Conservation (phyloP, 2,797 vertebrate species). For the Chromobotia macracanthus region DNA sequence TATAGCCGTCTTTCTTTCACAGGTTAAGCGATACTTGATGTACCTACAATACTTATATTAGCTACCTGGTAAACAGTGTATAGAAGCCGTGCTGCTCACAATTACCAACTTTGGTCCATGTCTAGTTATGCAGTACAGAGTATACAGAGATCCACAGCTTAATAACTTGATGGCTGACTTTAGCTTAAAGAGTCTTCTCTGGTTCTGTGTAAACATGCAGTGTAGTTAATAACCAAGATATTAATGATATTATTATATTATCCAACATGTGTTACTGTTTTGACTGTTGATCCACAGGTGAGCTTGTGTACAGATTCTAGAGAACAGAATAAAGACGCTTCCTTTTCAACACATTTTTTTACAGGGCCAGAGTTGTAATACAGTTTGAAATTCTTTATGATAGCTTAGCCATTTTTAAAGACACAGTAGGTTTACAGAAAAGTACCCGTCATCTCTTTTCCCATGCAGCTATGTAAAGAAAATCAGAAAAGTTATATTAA, state of each 20-base stretch:
- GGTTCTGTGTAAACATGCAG: constrained; percentile 36
- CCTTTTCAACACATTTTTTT: neutral
- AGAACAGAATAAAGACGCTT: constrained; percentile 21
- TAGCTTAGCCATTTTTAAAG: neutral
- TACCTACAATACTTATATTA: constrained; percentile 44
- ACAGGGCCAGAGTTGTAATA: constrained; percentile 17
- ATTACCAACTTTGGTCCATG: constrained; percentile 35
- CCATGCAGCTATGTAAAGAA: neutral
- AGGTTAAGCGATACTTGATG: constrained; percentile 26
- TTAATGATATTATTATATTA: constrained; percentile 34
- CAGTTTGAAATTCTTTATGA: neutral
- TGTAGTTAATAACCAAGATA: constrained; percentile 35
- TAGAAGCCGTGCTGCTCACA: constrained; percentile 27
- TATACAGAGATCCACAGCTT: constrained; percentile 16
- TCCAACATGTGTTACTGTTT: constrained; percentile 35
- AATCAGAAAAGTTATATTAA: neutral
- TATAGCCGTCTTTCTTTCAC: constrained; percentile 12
- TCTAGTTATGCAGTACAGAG: constrained; percentile 40
- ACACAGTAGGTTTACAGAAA: neutral
- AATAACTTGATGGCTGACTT: constrained; percentile 1
- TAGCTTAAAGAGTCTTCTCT: constrained; percentile 32
- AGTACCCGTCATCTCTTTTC: constrained; percentile 2
- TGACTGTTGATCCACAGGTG: constrained; percentile 45
- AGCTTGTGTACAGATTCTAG: constrained; percentile 33
- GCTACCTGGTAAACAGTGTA: constrained; percentile 44